phyloP scores from a whole-genome alignment of 2,113 vertebrate genomes.

The Diadophis punctatus region DNA sequence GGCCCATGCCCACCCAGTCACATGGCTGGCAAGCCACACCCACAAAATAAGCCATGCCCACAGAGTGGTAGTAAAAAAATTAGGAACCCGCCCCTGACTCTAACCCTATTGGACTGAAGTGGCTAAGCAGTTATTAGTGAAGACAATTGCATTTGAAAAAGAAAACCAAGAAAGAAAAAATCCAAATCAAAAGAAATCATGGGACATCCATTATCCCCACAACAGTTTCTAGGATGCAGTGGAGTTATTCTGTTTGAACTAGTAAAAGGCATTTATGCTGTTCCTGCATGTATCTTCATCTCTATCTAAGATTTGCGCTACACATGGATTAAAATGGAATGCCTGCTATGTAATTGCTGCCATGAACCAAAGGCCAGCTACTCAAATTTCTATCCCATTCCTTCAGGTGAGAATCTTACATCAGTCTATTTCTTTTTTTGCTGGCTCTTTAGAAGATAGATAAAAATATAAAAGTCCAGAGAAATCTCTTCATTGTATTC shows the following conservation, averaged over 20 bases:
- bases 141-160: neutral
- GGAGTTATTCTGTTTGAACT: neutral
- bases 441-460: neutral
- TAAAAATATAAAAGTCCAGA: neutral
- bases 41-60: no score
- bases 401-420: neutral
- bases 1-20: no score
- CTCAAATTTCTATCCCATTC: neutral
- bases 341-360: neutral
- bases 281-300: neutral
- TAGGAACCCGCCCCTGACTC: no score
- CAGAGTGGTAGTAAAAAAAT: no score
- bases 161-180: neutral
- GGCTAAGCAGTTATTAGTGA: neutral
- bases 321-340: neutral
- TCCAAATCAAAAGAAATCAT: neutral
- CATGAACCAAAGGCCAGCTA: neutral
- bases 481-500: neutral
- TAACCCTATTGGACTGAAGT: neutral
- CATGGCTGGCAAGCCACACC: no score
- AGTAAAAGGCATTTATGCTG: neutral
- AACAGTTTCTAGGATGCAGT: neutral
- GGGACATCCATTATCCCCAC: neutral
- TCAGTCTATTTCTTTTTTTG: neutral
- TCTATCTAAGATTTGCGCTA: neutral